Evolutionary conservation across 2,888 invertebrate species (phyloP).

Genomic region (Himalopsyche anomala): DNA sequence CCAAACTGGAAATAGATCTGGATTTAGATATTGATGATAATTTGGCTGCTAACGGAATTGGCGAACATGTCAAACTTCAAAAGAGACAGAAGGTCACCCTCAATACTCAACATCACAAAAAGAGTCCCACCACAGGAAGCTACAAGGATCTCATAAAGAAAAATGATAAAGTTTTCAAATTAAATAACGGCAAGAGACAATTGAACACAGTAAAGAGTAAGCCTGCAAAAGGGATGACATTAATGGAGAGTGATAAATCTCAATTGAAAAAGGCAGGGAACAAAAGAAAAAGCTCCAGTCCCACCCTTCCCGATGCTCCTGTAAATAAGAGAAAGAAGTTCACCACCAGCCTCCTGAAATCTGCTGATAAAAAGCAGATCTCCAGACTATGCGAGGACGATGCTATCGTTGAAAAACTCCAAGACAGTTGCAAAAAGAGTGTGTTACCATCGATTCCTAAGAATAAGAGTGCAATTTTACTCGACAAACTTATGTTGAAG

Average conservation of each 20-base stretch:
- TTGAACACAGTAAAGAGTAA: conserved; percentile 68
- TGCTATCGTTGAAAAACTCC: conserved; percentile 68
- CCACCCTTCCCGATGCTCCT: conserved; percentile 55
- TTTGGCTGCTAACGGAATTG: conserved; percentile 75
- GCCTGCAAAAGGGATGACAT: conserved; percentile 49
- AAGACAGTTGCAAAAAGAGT: conserved; percentile 59
- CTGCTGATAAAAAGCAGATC: conserved; percentile 59
- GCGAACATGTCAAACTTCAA: conserved; percentile 76
- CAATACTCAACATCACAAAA: conserved; percentile 63
- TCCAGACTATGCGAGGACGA: conserved; percentile 67
- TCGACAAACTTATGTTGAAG: conserved; percentile 78
- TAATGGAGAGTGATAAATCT: conserved; percentile 62
- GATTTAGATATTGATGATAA: conserved; percentile 74
- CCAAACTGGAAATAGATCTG: conserved; percentile 75
- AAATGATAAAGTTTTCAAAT: conserved; percentile 71
- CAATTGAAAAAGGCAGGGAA: conserved; percentile 65
- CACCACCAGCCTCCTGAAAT: conserved; percentile 58
- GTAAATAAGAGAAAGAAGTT: conserved; percentile 68
- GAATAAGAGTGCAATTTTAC: conserved; percentile 74
- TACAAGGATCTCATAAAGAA: conserved; percentile 70
- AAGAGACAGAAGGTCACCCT: conserved; percentile 75
- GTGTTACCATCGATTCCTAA: conserved; percentile 68
- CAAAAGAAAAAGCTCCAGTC: conserved; percentile 68
- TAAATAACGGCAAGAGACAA: conserved; percentile 73
- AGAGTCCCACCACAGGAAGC: conserved; percentile 66